Base-by-base conservation (phyloP, 1,140 invertebrate species). In the Hycleus phaleratus region DNA sequence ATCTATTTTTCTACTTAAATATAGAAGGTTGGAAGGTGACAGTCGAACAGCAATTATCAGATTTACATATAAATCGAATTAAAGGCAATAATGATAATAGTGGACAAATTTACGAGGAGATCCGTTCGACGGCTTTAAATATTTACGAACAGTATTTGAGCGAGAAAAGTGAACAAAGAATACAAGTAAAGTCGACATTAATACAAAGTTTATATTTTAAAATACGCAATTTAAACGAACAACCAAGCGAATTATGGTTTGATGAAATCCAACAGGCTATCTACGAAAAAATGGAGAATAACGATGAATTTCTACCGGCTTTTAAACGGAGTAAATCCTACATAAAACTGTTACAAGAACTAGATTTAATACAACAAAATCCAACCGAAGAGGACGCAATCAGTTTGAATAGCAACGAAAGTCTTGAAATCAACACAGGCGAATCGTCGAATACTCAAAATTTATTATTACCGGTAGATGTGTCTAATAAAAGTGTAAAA, bases 81-180 rank as follows among this genome's bases (percentile, higher is more conserved):
- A 75, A 74, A 50, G 67, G 57, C 54, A 56, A 72, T 44, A 69
- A 75, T 26, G 76, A 77, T 53, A 78, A 76, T 58, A 52, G 66
- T 0, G 69, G 73, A 58, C 46, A 74, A 5, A 73, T 69, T 26
- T 71, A 70, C 49, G 81, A 88, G 63, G 85, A 82, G 63, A 76
- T 91, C 38, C 81, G 86, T 49, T 85, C 87, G 66, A 87, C 88
- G 10, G 90, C 90, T 11, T 71, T 79, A 9, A 88, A 85, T 67
- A 90, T 94, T 54, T 90, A 87, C 73, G 85, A 92, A 51, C 87
- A 91, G 64, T 93, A 92, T 75, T 75, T 93, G 3, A 84, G 87
- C 45, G 86, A 89, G 55, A 88, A 88, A 74, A 81, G 83, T 12
- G 78, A 82, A 11, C 80, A 82, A 3, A 81, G 80, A 68, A 73